Base-by-base conservation (phyloP, 2,888 invertebrate species). In the Molanna angustata region DNA sequence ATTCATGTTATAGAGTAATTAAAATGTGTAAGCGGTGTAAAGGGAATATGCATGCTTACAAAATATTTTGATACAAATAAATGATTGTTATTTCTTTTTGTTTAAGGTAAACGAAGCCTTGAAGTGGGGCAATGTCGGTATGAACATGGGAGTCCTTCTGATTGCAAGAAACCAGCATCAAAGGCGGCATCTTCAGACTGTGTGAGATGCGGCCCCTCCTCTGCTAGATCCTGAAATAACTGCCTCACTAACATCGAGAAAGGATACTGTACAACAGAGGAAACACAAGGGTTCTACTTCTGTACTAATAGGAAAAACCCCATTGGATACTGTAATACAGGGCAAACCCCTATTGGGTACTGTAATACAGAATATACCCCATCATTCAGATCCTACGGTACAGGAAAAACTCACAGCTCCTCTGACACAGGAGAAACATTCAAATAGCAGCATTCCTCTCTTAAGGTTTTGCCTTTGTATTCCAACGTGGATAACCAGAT, bases 21-120 rank as follows among this genome's bases (percentile, higher is more conserved):
- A n/a, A n/a, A n/a, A n/a, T n/a, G n/a, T n/a, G n/a, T n/a, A n/a
- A n/a, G n/a, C n/a, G n/a, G n/a, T n/a, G n/a, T n/a, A n/a, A n/a
- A n/a, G n/a, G n/a, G n/a, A n/a, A n/a, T n/a, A n/a, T n/a, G n/a
- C n/a, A n/a, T n/a, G n/a, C n/a, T n/a, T n/a, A n/a, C n/a, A n/a
- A n/a, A n/a, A n/a, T n/a, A n/a, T n/a, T n/a, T n/a, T n/a, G n/a
- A n/a, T n/a, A n/a, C n/a, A n/a, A n/a, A n/a, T n/a, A n/a, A n/a
- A n/a, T n/a, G n/a, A n/a, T n/a, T 7, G 11, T 21, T 7, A 37
- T 56, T 50, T 51, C 41, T 63, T 62, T 52, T 75, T 73, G 76
- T 81, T 80, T 40, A 76, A 85, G 85, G 81, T 84, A 71, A 83
- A 82, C 69, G 84, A 84, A 73, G 82, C 83, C 66, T 76, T 83